Evolutionary conservation across 2,888 invertebrate genomes (phyloP).

Genomic region (Helleia helle): DNA sequence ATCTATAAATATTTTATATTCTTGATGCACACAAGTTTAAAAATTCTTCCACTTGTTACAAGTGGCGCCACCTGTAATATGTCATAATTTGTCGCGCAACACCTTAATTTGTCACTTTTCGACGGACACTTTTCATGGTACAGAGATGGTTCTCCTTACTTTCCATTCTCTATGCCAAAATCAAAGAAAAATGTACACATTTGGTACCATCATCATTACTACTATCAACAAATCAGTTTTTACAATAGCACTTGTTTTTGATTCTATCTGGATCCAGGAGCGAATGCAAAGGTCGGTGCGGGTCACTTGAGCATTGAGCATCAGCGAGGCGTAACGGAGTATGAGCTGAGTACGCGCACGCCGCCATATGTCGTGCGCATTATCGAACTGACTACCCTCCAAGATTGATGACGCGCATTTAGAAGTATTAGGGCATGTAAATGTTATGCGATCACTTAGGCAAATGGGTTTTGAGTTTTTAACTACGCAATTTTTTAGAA

Average conservation of each 20-base stretch:
- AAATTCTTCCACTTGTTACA: too few species aligned
- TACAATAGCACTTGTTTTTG: slow-evolving; percentile 36
- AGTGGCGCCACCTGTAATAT: too few species aligned
- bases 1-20: too few species aligned
- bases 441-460: slow-evolving; percentile 66
- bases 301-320: slow-evolving; percentile 47
- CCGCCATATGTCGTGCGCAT: slow-evolving; percentile 67
- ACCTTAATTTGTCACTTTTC: too few species aligned
- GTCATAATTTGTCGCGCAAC: too few species aligned
- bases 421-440: slow-evolving; percentile 68
- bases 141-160: too few species aligned
- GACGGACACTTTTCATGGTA: too few species aligned
- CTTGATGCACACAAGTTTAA: too few species aligned
- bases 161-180: too few species aligned
- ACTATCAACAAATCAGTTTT: slow-evolving; percentile 1
- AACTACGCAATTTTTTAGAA: too few species aligned
- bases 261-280: slow-evolving; percentile 42
- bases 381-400: slow-evolving; percentile 46
- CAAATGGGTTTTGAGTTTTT: slow-evolving; percentile 53
- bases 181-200: too few species aligned
- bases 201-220: too few species aligned
- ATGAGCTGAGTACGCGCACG: slow-evolving; percentile 30
- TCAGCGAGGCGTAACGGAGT: slow-evolving; percentile 48
- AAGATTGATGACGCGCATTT: slow-evolving; percentile 69
- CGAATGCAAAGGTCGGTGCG: slow-evolving; percentile 47